Percentiles rank a stretch among this genome's conserved stretches.
These are phyloP conservation scores for Thymelicus lineola DNA, from an alignment of 2,888 invertebrate species.

Conservation along the genomic window DNA sequence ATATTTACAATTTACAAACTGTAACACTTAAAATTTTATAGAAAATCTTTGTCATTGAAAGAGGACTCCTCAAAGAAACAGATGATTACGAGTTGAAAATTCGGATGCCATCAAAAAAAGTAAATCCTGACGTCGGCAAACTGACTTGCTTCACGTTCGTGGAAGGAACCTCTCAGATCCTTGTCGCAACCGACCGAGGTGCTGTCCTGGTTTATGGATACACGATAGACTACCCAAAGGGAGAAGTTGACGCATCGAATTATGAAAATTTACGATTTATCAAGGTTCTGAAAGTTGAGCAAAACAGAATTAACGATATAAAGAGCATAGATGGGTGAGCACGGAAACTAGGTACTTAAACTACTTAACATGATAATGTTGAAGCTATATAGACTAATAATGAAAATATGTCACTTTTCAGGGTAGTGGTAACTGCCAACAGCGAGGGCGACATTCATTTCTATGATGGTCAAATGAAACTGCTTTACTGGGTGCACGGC, in stretches of 20 bases:
- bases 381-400: no score
- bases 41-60: constrained; percentile 68
- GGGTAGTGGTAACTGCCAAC: constrained; percentile 84
- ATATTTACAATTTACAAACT: no score
- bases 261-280: constrained; percentile 71
- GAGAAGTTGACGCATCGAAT: constrained; percentile 53
- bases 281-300: constrained; percentile 77
- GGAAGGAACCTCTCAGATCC: constrained; percentile 71
- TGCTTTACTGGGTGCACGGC: constrained; percentile 84
- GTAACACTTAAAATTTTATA: constrained; percentile 44
- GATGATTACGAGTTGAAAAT: constrained; percentile 66
- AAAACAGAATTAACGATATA: constrained; percentile 73
- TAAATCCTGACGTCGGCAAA: constrained; percentile 64
- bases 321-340: constrained; percentile 81
- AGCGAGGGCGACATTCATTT: constrained; percentile 82
- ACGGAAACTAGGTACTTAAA: no score
- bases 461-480: constrained; percentile 83
- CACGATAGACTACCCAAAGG: constrained; percentile 66
- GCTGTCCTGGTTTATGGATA: constrained; percentile 80
- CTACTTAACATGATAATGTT: no score
- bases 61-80: constrained; percentile 65
- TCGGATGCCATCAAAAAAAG: constrained; percentile 53
- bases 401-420: constrained; percentile 44
- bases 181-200: constrained; percentile 80
- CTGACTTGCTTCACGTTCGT: constrained; percentile 83